Percentiles rank a stretch among this genome's conserved stretches.
These are phyloP conservation scores for Acanthosepion lycidas DNA, from an alignment of 2,888 invertebrate species.

Conservation along the genomic window DNA sequence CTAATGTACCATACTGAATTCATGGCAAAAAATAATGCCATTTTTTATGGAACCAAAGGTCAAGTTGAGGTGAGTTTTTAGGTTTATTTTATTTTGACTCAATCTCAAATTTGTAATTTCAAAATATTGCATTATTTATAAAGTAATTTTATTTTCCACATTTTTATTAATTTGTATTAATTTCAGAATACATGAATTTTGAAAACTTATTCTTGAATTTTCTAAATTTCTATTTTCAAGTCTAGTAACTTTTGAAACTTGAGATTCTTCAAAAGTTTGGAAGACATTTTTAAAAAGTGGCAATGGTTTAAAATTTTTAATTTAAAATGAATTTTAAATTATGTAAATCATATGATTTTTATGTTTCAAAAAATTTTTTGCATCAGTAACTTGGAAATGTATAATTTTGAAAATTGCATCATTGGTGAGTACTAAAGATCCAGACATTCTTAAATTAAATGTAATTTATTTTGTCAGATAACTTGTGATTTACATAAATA, in stretches of 20 bases:
- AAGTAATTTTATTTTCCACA: background rate
- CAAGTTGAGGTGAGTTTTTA: background rate
- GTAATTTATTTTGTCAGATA: too few species aligned
- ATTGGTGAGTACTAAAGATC: too few species aligned
- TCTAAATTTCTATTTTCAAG: background rate
- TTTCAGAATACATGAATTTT: background rate
- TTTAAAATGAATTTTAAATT: too few species aligned
- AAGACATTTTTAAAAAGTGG: too few species aligned
- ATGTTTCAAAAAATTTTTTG: too few species aligned
- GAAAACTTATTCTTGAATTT: background rate
- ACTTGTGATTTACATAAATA: too few species aligned
- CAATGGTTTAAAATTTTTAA: too few species aligned
- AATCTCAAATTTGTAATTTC: background rate
- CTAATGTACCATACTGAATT: slow-evolving; percentile 52
- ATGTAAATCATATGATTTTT: too few species aligned
- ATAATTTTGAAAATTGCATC: too few species aligned
- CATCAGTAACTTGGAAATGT: too few species aligned
- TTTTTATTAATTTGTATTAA: background rate
- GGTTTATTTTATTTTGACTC: background rate
- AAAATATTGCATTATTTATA: too few species aligned
- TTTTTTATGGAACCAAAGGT: slow-evolving; percentile 25
- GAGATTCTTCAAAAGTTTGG: background rate
- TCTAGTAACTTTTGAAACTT: background rate
- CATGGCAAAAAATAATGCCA: background rate
- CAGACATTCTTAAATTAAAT: too few species aligned